A percentile compares a stretch with the other conserved stretches of the same genome.
These are phyloP conservation scores for Oryzias melastigma DNA, from an alignment of 2,113 vertebrate species.

Conservation along the genomic window DNA sequence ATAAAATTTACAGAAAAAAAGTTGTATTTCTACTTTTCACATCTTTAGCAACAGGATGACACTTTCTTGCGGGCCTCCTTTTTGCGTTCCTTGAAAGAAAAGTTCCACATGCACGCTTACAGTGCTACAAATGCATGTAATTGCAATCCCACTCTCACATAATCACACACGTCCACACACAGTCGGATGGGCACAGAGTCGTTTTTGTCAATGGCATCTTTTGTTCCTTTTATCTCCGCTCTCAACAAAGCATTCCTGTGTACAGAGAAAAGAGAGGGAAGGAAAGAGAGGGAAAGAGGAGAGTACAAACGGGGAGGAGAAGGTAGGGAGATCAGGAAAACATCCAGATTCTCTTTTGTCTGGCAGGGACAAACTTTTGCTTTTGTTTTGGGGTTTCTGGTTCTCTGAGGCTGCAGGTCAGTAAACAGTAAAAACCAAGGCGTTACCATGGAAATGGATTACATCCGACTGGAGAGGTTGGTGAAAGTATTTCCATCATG, in stretches of 20 bases:
- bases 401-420: slow-evolving; percentile 27
- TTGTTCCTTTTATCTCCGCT: slow-evolving; percentile 76
- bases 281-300: slow-evolving; percentile 17
- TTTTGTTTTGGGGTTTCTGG: slow-evolving; percentile 28
- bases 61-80: neutral
- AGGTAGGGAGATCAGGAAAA: slow-evolving; percentile 42
- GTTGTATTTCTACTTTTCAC: neutral
- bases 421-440: slow-evolving; percentile 21
- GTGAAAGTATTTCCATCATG: slow-evolving; percentile 26
- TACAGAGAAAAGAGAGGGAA: slow-evolving; percentile 41
- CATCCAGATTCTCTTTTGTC: slow-evolving; percentile 46
- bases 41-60: neutral
- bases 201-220: slow-evolving; percentile 75
- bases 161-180: slow-evolving; percentile 41
- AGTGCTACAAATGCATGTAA: slow-evolving; percentile 18
- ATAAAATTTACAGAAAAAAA: neutral
- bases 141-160: slow-evolving; percentile 38
- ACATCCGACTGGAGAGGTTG: slow-evolving; percentile 63
- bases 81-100: neutral
- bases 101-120: neutral
- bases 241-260: slow-evolving; percentile 79
- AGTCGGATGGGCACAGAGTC: slow-evolving; percentile 52
- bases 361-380: slow-evolving; percentile 49
- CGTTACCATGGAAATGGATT: slow-evolving; percentile 66
- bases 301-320: slow-evolving; percentile 10